Evolutionary conservation across 2,113 vertebrate genomes (phyloP), one percentile per base, ranked within the genome.

Genomic region (Synodontis membranacea): DNA sequence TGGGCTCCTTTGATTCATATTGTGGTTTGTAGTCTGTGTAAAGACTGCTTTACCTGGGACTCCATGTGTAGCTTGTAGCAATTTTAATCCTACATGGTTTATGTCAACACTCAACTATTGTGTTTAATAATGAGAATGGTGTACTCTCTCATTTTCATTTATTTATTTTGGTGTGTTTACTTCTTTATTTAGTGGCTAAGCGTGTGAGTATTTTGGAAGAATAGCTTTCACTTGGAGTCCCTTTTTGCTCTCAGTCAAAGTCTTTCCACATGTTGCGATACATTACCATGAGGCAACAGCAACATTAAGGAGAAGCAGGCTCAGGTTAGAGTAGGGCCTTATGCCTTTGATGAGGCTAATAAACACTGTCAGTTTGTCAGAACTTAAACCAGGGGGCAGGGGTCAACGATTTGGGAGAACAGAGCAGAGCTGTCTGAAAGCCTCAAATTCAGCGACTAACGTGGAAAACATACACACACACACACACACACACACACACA

Each of bases 261-360:
- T 68, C 44, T 60, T 86, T 80, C 76, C 76, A 80, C 84, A 86
- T 86, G 76, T 80, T 86, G 39, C 8, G 5, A 52, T 80, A 31
- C 44, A 80, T 81, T 74, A 88, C 42, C 28, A 28, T 31, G 23
- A 70, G 64, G 64, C 12, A 75, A 64, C 52, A 28, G 86, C 72
- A 52, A 37, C 5, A 60, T 25, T 68, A 54, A 50, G 56, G 44
- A 75, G 50, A 88, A 66, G 50, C 54, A 81, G 9, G 1, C 9
- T 56, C 62, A 56, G 48, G 82, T 66, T 86, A 62, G 56, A 82
- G 56, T 31, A 39, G 83, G 66, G 39, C 52, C 74, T 42, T 89
- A 80, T 82, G 37, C 90, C 89, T 89, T 89, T 90, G 91, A 93
- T 93, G 90, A 91, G 91, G 91, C 89, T 93, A 92, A 93, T 90